phyloP scores from a whole-genome alignment of 2,888 invertebrate genomes.

The Incurvaria masculella region DNA sequence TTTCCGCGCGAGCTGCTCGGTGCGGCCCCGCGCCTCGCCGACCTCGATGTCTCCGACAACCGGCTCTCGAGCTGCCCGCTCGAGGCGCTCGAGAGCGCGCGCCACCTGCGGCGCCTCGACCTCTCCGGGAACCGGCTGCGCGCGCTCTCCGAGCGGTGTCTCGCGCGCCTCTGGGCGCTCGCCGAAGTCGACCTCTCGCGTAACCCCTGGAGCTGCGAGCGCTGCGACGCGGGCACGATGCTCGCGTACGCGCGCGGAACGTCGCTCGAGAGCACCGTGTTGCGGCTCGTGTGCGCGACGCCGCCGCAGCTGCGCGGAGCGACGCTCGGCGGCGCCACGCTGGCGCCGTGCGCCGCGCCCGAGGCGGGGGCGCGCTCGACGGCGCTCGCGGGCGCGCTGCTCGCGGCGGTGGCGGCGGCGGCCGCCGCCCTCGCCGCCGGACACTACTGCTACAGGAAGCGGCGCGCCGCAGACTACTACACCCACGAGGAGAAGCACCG shows the following conservation, averaged over 20 bases:
- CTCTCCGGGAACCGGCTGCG: slow-evolving; percentile 70
- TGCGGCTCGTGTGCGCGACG: slow-evolving; percentile 55
- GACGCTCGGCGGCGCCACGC: slow-evolving; percentile 27
- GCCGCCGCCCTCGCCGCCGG: slow-evolving; percentile 34
- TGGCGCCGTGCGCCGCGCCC: slow-evolving; percentile 43
- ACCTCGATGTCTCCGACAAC: slow-evolving; percentile 73
- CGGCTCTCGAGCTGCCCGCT: slow-evolving; percentile 58
- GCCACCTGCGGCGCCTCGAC: slow-evolving; percentile 62
- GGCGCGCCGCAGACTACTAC: slow-evolving; percentile 71
- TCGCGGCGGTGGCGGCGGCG: slow-evolving; percentile 45
- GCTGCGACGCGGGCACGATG: slow-evolving; percentile 60
- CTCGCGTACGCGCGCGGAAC: slow-evolving; percentile 55
- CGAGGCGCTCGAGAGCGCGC: slow-evolving; percentile 54
- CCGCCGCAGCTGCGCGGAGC: slow-evolving; percentile 54
- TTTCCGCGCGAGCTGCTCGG: slow-evolving; percentile 58
- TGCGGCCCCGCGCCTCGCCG: slow-evolving; percentile 57
- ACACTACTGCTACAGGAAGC: slow-evolving; percentile 64
- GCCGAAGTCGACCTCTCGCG: slow-evolving; percentile 51
- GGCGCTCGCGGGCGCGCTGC: slow-evolving; percentile 49
- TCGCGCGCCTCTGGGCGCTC: slow-evolving; percentile 57
- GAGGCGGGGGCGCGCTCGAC: slow-evolving; percentile 56
- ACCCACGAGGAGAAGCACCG: slow-evolving; percentile 70
- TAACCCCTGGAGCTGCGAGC: slow-evolving; percentile 68
- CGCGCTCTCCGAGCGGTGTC: slow-evolving; percentile 56
- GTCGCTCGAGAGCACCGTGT: slow-evolving; percentile 45